phyloP scores from a whole-genome alignment of 2,113 vertebrate species.

The Charina bottae region DNA sequence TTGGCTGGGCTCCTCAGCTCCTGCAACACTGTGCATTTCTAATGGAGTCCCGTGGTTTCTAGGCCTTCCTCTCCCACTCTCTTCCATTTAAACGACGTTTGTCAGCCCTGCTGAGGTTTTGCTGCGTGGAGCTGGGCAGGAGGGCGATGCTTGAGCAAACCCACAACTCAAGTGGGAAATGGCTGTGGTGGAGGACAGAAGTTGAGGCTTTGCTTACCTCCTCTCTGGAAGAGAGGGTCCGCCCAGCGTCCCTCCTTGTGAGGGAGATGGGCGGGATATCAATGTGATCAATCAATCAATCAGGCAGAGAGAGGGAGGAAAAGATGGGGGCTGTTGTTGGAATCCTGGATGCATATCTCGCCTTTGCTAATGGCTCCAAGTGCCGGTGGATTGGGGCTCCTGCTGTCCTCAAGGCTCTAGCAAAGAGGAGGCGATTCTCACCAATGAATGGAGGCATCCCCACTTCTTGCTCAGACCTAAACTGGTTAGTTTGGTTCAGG shows the following conservation, averaged over 20 bases:
- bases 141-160: not conserved
- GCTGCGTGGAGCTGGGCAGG: not conserved
- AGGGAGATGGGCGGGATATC: no score
- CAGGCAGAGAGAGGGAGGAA: not conserved
- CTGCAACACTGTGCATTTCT: not conserved
- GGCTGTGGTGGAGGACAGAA: not conserved
- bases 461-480: no score
- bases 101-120: not conserved
- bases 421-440: not conserved
- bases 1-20: not conserved
- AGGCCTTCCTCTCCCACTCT: not conserved
- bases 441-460: not conserved
- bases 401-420: not conserved
- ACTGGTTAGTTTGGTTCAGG: no score
- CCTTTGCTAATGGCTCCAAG: not conserved
- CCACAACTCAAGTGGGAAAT: not conserved
- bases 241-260: no score
- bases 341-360: not conserved
- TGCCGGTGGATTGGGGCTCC: not conserved
- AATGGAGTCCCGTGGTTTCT: not conserved
- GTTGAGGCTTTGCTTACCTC: no score
- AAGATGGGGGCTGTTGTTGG: no score
- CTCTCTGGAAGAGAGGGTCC: not conserved
- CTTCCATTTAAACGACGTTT: not conserved
- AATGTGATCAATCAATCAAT: no score